Evolutionary conservation across 2,113 vertebrate species (phyloP).

Genomic region (Setophaga coronata): DNA sequence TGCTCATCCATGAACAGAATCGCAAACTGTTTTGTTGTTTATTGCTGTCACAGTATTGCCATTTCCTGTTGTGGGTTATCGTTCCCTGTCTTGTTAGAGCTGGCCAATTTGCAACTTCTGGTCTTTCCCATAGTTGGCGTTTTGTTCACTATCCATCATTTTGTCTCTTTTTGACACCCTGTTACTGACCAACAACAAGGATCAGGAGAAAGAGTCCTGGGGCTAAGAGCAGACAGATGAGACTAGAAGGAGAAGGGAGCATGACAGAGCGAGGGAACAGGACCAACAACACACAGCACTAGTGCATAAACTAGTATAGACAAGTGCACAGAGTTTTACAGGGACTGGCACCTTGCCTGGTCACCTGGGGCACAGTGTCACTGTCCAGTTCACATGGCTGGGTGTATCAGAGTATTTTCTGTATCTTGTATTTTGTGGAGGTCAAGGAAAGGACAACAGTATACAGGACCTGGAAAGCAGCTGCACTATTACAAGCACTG

Average conservation of each 20-base stretch:
- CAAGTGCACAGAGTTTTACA: neutral
- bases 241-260: neutral
- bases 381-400: neutral
- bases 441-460: neutral
- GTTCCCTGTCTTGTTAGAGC: neutral
- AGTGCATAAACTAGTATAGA: neutral
- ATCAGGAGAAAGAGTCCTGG: neutral
- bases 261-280: rapidly evolving
- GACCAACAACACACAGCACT: neutral
- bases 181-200: neutral
- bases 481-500: neutral
- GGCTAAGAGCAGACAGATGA: neutral
- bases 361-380: neutral
- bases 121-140: neutral
- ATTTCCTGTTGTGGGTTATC: neutral
- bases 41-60: neutral
- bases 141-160: neutral
- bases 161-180: neutral
- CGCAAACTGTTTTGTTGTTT: neutral
- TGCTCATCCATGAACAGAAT: neutral
- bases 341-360: neutral
- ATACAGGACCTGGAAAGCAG: neutral
- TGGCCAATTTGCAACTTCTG: neutral
- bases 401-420: neutral
- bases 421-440: neutral